Conservation (phyloP, 2,113 vertebrate species). For the Sceloporus undulatus region DNA sequence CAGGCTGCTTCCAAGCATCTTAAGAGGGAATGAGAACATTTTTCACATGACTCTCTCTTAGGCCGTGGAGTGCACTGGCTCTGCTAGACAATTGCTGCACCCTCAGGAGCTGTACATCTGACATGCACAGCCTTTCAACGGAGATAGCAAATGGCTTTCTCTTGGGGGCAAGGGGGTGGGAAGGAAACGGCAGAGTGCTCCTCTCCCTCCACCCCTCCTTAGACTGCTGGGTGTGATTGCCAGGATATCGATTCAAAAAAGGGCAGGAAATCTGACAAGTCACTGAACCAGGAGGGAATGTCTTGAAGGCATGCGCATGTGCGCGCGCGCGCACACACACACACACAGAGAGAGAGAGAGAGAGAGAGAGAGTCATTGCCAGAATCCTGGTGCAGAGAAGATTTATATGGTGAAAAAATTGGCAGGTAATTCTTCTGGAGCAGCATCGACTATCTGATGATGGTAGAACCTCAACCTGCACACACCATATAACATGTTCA, state of each 20-base stretch:
- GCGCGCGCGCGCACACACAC: too few relatives aligned
- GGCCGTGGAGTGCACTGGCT: conserved; percentile 66
- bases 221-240: conserved; percentile 7
- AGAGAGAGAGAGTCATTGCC: neutral
- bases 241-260: conserved; percentile 4
- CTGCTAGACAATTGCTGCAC: conserved; percentile 65
- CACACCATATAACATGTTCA: neutral
- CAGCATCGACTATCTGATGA: neutral
- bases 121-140: conserved; percentile 52
- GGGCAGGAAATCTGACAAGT: neutral
- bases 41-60: conserved; percentile 73
- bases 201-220: neutral
- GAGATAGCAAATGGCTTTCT: conserved; percentile 64
- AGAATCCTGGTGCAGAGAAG: neutral
- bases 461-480: neutral
- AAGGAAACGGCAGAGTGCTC: neutral
- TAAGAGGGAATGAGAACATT: conserved; percentile 75
- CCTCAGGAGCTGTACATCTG: conserved; percentile 67
- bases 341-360: neutral
- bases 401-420: neutral
- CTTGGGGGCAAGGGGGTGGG: conserved; percentile 24
- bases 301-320: too few relatives aligned
- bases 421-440: neutral
- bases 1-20: conserved; percentile 77
- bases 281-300: neutral